These are phyloP conservation scores for human DNA, from an alignment of 2,113 vertebrate species.

Conservation along the genomic window GRCh38 chr11:92755501-92756000, in stretches of 20 bases:
- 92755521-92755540: background rate
- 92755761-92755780: background rate
- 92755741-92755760: background rate
- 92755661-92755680: background rate
- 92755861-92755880: background rate
- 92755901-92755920: background rate
- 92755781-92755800: background rate
- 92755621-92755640: background rate
- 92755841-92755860: background rate
- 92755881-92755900: background rate
- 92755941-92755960: background rate
- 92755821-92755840: background rate
- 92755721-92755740: background rate
- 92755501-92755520: fast-evolving
- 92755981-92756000: background rate
- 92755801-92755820: background rate
- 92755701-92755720: background rate
- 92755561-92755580: background rate
- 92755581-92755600: background rate
- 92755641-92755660: background rate
- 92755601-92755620: background rate
- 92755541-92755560: background rate
- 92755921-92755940: slow-evolving; percentile 21
- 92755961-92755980: background rate
- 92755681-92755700: background rate